Base-by-base conservation (phyloP, 92 coral and sea anemone genomes). In the Siderastrea radians region DNA sequence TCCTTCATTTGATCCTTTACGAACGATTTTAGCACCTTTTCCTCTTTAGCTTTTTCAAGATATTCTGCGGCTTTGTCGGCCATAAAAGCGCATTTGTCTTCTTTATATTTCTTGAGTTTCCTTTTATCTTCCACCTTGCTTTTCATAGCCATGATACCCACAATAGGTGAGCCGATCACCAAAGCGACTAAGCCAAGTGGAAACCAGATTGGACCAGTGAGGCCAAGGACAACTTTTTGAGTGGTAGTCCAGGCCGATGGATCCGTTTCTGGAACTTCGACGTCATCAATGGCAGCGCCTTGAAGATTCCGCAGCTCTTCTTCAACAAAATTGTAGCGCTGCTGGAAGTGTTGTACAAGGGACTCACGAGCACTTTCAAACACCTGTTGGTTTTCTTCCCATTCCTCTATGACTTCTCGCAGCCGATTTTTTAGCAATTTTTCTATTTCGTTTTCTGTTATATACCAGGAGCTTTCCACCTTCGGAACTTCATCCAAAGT, bases 211-310 rank as follows among this genome's bases (percentile, higher is more conserved):
- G 92, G 92, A 62, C 58, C 49, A 1, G 91, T 81, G 38, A 73
- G 87, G 51, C 87, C 91, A 17, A 81, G 7, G 46, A 74, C 26
- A 59, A 88, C 74, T 66, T 88, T 88, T 16, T 58, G 59, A 38
- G 54, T 6, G 1, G 17, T 61, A 16, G 81, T 14, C 12, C 54
- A 26, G 44, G 11, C 52, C 4, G 58, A 13, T 5, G 26, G 67
- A 38, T 3, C 7, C 17, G 6, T 6, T 26, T 43, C 70, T 15
- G 43, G 11, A 16, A 58, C 69, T 38, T 2, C 55, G 55, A 43
- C 68, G 19, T 45, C 67, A 72, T 53, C 68, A 6, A 14, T 38
- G 58, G 60, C 55, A 16, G 52, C 47, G 6, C 47, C n/a, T 48
- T 72, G 66, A 14, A 58, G 81, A 61, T 72, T 84, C 14, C 79